Percentiles rank a stretch among this genome's conserved stretches.
phyloP scores from a whole-genome alignment of 2,113 vertebrate species.

The Apaloderma vittatum region DNA sequence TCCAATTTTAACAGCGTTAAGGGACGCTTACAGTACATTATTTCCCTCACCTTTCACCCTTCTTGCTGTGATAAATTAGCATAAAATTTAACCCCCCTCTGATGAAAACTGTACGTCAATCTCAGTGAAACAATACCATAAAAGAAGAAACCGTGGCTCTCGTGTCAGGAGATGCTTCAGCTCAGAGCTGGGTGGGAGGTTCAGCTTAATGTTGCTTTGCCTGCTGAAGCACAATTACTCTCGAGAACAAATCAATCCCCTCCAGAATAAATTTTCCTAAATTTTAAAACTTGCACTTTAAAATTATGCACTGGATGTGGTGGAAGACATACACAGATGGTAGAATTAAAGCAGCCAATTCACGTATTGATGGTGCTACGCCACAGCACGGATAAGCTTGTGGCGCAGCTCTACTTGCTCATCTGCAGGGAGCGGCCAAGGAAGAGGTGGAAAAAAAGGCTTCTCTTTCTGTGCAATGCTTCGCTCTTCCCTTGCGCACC shows the following conservation, averaged over 20 bases:
- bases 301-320: slow-evolving; percentile 71
- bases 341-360: neutral
- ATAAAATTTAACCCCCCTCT: neutral
- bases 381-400: neutral
- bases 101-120: neutral
- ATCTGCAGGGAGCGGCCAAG: neutral
- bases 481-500: neutral
- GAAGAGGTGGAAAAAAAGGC: neutral
- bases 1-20: neutral
- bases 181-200: neutral
- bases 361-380: neutral
- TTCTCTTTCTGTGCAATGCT: neutral
- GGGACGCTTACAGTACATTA: neutral
- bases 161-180: neutral
- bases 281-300: slow-evolving; percentile 80
- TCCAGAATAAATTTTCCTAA: slow-evolving; percentile 20
- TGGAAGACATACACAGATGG: neutral
- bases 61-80: neutral
- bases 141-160: neutral
- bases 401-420: neutral
- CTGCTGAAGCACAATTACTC: neutral
- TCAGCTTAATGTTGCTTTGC: neutral
- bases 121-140: neutral
- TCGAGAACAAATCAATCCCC: slow-evolving; percentile 10
- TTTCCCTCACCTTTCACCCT: neutral